phyloP scores from a whole-genome alignment of 2,113 vertebrate species.

The Corvus hawaiiensis region DNA sequence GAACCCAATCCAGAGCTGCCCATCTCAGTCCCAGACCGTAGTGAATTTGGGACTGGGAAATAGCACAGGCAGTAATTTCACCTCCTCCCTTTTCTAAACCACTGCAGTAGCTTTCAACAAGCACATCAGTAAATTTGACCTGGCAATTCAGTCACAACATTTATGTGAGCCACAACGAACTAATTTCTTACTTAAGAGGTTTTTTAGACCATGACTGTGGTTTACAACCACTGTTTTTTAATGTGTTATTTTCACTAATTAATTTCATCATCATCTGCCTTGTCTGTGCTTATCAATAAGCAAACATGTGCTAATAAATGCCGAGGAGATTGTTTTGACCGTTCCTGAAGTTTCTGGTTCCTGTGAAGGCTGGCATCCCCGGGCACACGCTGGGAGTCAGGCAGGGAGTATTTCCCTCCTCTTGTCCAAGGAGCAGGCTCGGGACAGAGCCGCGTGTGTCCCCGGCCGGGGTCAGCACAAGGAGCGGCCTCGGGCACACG shows the following conservation, averaged over 20 bases:
- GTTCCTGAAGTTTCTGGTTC: background rate
- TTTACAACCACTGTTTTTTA: background rate
- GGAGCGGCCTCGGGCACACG: background rate
- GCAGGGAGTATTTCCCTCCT: background rate
- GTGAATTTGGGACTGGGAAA: background rate
- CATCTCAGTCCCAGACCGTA: rapidly evolving
- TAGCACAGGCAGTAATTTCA: background rate
- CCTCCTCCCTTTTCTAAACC: background rate
- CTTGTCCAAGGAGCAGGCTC: rapidly evolving
- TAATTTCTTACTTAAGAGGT: background rate
- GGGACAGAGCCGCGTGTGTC: background rate
- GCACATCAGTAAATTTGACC: background rate
- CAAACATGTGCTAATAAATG: background rate
- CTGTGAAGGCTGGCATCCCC: background rate
- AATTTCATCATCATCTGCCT: background rate
- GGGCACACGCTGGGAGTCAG: background rate
- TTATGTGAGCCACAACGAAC: background rate
- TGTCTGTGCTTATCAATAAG: background rate
- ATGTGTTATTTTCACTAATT: background rate
- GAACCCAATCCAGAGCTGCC: background rate
- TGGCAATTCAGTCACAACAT: background rate
- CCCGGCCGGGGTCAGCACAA: background rate
- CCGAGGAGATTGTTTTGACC: background rate
- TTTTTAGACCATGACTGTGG: background rate
- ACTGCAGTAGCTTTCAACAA: background rate